Evolutionary conservation across 2,888 invertebrate genomes (phyloP), one percentile per base, ranked within the genome.

Genomic region (Parapristionchus giblindavisi): DNA sequence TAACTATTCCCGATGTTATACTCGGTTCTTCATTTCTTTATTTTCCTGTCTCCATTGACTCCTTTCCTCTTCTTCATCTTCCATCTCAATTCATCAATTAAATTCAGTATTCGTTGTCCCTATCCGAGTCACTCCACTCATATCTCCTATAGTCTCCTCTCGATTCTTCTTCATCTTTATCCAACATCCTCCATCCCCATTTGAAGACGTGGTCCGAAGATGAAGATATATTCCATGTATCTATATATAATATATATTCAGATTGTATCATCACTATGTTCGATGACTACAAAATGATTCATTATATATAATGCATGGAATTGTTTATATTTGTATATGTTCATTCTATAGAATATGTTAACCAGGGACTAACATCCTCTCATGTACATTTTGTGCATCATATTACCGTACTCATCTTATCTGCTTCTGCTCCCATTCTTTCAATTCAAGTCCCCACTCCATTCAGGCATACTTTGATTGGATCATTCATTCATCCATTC

Each of bases 21-120:
- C 68, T 40, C 48, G 43, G 65, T 58, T 77, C 74, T 58, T 52
- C 34, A 17, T 60, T 56, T 36, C 34, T 32, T 43, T 76, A 54
- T 63, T 65, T 71, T 73, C 56, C 48, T 29, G 34, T 70, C 34
- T 58, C 48, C 34, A 48, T 58, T 24, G 38, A 34, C 17, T 34
- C n/a, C 34, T 52, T 40, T 54, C 36, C 24, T n/a, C 38, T 58
- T 14, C 43, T n/a, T 56, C 54, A n/a, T n/a, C 60, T 1, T 21
- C 40, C 43, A 3, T 43, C 14, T 40, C 24, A 21, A 38, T n/a
- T 40, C 73, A 51, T 58, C 73, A n/a, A n/a, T n/a, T n/a, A n/a
- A n/a, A n/a, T 32, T 73, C 73, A 48, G 38, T 58, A 60, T 73
- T 63, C 29, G 38, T 63, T 40, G 63, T 27, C 63, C 63, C 27